Conservation (phyloP, 2,888 invertebrate genomes). For the Megastigmus dorsalis region DNA sequence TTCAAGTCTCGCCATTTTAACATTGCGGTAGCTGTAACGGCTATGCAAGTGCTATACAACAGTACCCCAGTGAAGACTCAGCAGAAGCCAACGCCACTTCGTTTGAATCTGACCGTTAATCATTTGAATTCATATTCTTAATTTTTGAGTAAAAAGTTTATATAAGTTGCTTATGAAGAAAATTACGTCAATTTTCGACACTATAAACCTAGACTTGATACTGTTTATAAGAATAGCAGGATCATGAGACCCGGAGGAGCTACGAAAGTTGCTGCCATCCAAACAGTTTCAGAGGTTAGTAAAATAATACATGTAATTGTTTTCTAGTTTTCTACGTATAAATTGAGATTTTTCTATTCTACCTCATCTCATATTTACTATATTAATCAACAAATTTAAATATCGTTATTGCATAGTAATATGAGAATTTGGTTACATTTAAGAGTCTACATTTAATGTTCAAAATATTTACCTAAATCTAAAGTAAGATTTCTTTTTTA, state of each 20-base stretch:
- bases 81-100: no score
- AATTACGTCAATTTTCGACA: neutral
- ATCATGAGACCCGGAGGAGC: conserved; percentile 68
- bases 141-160: no score
- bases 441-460: conserved; percentile 1
- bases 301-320: no score
- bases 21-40: no score
- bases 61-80: no score
- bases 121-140: no score
- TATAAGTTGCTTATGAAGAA: conserved; percentile 16
- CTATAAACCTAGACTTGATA: conserved; percentile 23
- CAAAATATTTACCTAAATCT: neutral
- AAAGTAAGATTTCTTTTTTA: neutral
- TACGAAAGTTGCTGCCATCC: conserved; percentile 64
- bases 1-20: no score
- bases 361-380: no score
- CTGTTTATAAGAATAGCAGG: conserved; percentile 16
- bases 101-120: no score
- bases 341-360: no score
- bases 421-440: neutral
- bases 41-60: no score
- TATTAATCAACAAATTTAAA: neutral
- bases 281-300: conserved; percentile 68
- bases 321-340: no score
- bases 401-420: neutral